These are phyloP conservation scores for Wasmannia auropunctata DNA, from an alignment of 1,140 invertebrate genomes.

Conservation along the genomic window DNA sequence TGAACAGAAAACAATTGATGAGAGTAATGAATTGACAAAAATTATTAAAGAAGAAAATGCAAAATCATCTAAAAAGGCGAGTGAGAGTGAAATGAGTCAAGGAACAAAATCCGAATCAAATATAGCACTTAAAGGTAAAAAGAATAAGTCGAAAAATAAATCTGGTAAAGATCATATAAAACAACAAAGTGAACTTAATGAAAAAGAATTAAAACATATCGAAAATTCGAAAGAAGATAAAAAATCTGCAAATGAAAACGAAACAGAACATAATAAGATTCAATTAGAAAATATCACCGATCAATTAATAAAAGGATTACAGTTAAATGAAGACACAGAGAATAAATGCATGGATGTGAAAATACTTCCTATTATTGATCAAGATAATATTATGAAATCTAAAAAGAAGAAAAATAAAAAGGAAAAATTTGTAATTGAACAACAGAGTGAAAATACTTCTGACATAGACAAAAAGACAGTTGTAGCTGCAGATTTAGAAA, in stretches of 20 bases:
- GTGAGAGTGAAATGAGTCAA: conserved; percentile 13
- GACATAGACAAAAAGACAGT: neutral
- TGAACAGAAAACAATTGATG: neutral
- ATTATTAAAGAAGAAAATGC: conserved; percentile 8
- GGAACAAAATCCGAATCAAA: conserved; percentile 19
- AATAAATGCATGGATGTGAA: neutral
- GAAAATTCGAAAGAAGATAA: neutral
- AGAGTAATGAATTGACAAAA: neutral
- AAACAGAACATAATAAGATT: neutral
- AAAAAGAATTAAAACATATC: neutral
- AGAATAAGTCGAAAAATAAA: conserved; percentile 48
- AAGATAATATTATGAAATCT: neutral
- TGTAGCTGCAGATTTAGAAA: neutral
- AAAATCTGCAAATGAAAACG: neutral
- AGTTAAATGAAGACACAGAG: conserved; percentile 7
- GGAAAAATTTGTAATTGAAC: conserved; percentile 3
- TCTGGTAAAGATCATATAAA: conserved; percentile 11
- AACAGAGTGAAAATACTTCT: neutral
- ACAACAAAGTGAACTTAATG: neutral
- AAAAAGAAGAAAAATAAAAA: conserved; percentile 60
- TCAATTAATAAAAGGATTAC: neutral
- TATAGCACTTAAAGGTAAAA: conserved; percentile 5
- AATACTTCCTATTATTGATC: neutral
- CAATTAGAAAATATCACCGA: neutral
- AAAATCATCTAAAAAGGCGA: conserved; percentile 17